Conservation (phyloP, 2,797 vertebrate genomes). For the Melanotaenia parkinsoni region DNA sequence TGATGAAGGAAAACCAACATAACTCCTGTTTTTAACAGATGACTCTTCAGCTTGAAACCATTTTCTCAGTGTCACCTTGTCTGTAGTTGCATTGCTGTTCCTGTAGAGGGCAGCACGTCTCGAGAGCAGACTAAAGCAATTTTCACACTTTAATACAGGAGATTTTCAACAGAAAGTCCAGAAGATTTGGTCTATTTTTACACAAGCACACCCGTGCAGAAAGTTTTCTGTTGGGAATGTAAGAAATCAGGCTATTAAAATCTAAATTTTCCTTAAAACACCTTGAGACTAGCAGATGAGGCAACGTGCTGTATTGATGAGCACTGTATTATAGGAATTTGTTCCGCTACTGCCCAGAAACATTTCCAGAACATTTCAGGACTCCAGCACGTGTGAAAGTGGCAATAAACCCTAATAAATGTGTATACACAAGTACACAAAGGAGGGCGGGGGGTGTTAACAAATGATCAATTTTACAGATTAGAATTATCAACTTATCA, state of each 20-base stretch:
- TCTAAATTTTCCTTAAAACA: too few relatives aligned
- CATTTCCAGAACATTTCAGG: neutral
- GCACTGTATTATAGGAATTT: too few relatives aligned
- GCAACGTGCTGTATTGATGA: too few relatives aligned
- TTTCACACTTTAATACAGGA: too few relatives aligned
- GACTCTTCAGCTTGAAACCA: neutral
- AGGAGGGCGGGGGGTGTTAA: neutral
- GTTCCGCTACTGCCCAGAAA: neutral
- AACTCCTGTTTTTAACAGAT: neutral
- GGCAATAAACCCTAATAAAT: too few relatives aligned
- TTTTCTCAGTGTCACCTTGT: neutral
- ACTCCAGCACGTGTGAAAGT: neutral
- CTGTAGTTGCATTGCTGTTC: neutral
- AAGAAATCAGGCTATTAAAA: too few relatives aligned
- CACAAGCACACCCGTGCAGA: too few relatives aligned
- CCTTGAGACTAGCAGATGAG: too few relatives aligned
- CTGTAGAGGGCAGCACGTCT: conserved; percentile 2
- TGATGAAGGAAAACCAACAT: neutral
- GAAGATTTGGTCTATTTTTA: too few relatives aligned
- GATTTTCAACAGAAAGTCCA: too few relatives aligned
- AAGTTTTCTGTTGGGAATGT: too few relatives aligned
- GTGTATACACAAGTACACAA: neutral
- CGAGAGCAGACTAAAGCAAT: neutral
- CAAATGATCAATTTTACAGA: neutral
- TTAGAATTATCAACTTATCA: neutral